phyloP scores from a whole-genome alignment of 2,888 invertebrate species.

The Ellobium chinense region DNA sequence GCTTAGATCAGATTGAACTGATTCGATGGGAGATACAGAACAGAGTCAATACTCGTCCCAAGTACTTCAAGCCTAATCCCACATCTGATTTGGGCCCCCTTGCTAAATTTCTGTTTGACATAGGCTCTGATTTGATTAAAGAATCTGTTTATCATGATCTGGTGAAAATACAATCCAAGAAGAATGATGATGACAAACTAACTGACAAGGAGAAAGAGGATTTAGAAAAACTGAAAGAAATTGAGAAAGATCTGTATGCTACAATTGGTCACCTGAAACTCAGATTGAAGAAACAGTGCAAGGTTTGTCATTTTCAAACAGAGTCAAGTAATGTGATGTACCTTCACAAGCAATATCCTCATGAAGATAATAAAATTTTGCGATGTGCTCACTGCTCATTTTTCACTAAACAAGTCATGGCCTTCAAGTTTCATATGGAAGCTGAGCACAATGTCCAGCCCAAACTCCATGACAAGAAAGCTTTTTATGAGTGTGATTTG shows the following conservation, averaged over 20 bases:
- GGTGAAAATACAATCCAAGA: conserved; percentile 90
- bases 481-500: conserved; percentile 94
- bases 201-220: conserved; percentile 81
- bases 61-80: conserved; percentile 55
- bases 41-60: conserved; percentile 55
- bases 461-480: conserved; percentile 89
- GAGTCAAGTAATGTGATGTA: conserved; percentile 79
- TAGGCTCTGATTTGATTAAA: conserved; percentile 93
- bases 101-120: conserved; percentile 94
- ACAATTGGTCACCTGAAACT: conserved; percentile 66
- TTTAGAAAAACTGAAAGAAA: conserved; percentile 85
- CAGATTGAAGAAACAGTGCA: conserved; percentile 57
- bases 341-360: conserved; percentile 84
- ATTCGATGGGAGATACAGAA: conserved; percentile 67
- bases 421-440: conserved; percentile 93
- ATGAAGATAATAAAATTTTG: conserved; percentile 78
- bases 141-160: conserved; percentile 96
- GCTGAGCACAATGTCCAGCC: conserved; percentile 91
- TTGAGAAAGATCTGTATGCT: conserved; percentile 67
- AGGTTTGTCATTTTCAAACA: conserved; percentile 66
- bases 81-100: conserved; percentile 66
- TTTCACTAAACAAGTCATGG: conserved; percentile 83
- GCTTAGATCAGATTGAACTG: conserved; percentile 65
- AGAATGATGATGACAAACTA: conserved; percentile 81
- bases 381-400: conserved; percentile 90